Evolutionary conservation across 2,797 vertebrate species (phyloP), one percentile per base, ranked within the genome.

Genomic region (Cyprinodon diabolis): DNA sequence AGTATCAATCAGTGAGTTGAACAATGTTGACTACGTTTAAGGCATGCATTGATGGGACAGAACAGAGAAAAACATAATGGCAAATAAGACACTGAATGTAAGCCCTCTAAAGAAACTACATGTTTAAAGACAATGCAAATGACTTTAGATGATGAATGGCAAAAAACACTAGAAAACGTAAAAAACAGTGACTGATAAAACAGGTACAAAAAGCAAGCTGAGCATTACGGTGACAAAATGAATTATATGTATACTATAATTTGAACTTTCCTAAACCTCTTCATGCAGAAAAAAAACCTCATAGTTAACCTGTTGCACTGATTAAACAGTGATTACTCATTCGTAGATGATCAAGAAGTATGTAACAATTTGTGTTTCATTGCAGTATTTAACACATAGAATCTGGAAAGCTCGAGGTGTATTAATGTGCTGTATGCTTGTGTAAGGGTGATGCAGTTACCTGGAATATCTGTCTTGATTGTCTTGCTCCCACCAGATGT

Each of bases 381-480:
- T 51, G 66, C 9, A 51, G 43, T 68, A 25, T 72, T 87, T 71
- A 71, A 80, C 11, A 57, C 69, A 23, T n/a, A 3, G 25, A 62
- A 67, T 71, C 10, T 65, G 47, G 57, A 45, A 71, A 75, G 52
- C 40, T 74, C 72, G 17, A 73, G 63, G 56, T 66, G 25, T 51
- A 52, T n/a, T 80, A 10, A 25, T 78, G 69, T 77, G 52, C n/a
- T 69, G 45, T 63, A 65, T 74, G 37, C n/a, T 51, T 84, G 74
- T 79, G 68, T 8, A 68, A 48, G 75, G 72, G 81, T 74, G 67
- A 3, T n/a, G 74, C 55, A 78, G 68, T 92, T 99, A 99, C 98
- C 98, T 98, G 98, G 96, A 95, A 97, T 96, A 94, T 98, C 97
- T 82, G 96, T 96, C 94, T 96, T 97, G 96, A 98, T 97, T 95